Evolutionary conservation across 2,888 invertebrate species (phyloP).

Genomic region (Monopis laevigella): DNA sequence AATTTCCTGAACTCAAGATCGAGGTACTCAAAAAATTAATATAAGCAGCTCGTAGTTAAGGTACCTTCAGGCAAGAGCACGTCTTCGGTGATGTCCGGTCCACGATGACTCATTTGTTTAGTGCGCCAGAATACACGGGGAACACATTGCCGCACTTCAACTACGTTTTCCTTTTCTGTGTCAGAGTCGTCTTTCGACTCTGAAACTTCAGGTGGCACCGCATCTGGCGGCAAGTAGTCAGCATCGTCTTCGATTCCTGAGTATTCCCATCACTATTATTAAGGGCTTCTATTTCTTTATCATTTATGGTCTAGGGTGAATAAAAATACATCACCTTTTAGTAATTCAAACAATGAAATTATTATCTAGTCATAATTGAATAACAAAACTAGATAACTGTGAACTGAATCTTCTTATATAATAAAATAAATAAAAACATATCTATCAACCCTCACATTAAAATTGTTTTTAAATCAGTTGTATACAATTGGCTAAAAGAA

Average conservation of each 20-base stretch:
- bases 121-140: constrained; percentile 17
- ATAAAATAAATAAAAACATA: no score
- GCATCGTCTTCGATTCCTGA: not conserved
- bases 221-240: not conserved
- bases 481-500: no score
- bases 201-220: not conserved
- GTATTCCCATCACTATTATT: no score
- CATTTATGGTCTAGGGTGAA: no score
- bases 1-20: constrained; percentile 18
- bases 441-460: no score
- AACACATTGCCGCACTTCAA: constrained; percentile 10
- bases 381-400: no score
- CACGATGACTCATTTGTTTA: constrained; percentile 18
- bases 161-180: constrained; percentile 14
- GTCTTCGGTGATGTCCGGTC: constrained; percentile 18
- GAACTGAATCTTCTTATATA: no score
- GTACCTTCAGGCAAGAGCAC: constrained; percentile 16
- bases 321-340: no score
- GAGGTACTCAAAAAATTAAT: constrained; percentile 18
- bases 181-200: constrained; percentile 13
- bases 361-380: no score
- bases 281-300: no score
- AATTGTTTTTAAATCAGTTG: no score
- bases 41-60: constrained; percentile 16
- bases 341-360: no score